phyloP scores from a whole-genome alignment of 2,113 vertebrate species.

The Ciconia boyciana region DNA sequence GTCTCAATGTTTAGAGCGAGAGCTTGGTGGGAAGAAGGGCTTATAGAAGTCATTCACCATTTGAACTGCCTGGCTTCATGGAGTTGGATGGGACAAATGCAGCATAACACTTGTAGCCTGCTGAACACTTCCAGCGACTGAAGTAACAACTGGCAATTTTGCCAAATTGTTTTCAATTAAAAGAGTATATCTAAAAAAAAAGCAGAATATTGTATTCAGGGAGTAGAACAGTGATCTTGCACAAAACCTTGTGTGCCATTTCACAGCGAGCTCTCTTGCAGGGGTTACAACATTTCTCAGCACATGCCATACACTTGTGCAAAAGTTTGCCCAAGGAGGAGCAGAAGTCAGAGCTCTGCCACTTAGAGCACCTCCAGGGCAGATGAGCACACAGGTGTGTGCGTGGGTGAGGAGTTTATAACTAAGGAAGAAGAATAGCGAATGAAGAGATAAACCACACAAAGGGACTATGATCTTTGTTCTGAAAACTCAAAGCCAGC shows the following conservation, averaged over 20 bases:
- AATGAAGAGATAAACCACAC: slow-evolving; percentile 46
- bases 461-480: slow-evolving; percentile 39
- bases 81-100: not conserved
- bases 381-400: slow-evolving; percentile 36
- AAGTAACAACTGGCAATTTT: not conserved
- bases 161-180: not conserved
- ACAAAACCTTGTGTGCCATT: not conserved
- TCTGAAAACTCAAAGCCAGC: not conserved
- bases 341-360: not conserved
- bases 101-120: not conserved
- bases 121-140: not conserved
- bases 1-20: not conserved
- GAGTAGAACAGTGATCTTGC: not conserved
- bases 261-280: not conserved
- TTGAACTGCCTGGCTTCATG: not conserved
- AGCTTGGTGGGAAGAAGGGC: not conserved
- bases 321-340: not conserved
- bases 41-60: not conserved
- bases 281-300: not conserved
- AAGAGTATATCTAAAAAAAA: not conserved
- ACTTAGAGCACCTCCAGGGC: not conserved
- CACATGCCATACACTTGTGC: not conserved
- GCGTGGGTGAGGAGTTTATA: slow-evolving; percentile 14
- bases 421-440: slow-evolving; percentile 24
- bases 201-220: not conserved